Percentiles rank a stretch among this genome's conserved stretches.
Conservation (phyloP, 2,888 invertebrate species). For the Archips crataeganus region DNA sequence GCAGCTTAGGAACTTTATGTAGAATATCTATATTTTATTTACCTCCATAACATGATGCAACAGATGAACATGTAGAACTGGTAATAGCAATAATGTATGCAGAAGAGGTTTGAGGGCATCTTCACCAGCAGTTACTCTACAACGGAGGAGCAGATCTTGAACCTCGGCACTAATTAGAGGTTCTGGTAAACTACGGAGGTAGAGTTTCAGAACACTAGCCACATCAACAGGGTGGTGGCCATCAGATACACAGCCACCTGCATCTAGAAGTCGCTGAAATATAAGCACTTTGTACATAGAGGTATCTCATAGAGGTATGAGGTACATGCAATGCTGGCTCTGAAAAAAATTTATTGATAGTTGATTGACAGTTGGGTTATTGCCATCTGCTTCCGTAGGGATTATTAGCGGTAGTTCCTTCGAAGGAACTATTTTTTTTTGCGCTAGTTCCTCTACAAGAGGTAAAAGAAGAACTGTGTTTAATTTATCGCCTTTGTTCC, state of each 20-base stretch:
- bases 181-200: constrained; percentile 93
- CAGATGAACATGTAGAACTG: constrained; percentile 91
- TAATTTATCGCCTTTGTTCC: no score
- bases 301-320: no score
- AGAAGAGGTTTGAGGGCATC: constrained; percentile 88
- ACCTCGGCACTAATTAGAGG: constrained; percentile 91
- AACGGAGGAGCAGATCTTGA: constrained; percentile 92
- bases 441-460: no score
- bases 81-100: constrained; percentile 90
- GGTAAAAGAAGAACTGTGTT: no score
- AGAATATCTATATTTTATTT: not conserved
- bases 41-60: constrained; percentile 94
- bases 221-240: constrained; percentile 93
- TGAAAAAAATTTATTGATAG: no score
- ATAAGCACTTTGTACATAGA: not conserved
- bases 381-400: no score
- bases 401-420: no score
- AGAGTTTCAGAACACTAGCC: constrained; percentile 94
- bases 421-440: no score
- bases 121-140: constrained; percentile 85
- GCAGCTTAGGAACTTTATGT: no score
- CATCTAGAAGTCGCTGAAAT: constrained; percentile 88
- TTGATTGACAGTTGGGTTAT: no score
- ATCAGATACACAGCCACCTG: constrained; percentile 89
- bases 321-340: no score